Base-by-base conservation (phyloP, 2,113 vertebrate genomes). In the Labeo catla region DNA sequence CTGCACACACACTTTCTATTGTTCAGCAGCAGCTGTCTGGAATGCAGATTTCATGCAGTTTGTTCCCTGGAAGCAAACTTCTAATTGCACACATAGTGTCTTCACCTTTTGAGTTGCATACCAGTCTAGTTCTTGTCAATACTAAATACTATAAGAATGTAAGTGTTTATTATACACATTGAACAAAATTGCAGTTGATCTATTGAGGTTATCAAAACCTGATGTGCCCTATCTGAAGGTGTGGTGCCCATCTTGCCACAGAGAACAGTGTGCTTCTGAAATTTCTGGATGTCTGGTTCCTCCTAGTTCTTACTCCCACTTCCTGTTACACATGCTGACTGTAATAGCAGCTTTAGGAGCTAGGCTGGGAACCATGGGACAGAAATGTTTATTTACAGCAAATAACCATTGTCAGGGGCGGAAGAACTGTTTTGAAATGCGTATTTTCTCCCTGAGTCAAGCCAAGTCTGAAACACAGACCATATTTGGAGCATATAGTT, bases 231-330 rank as follows among this genome's bases (percentile, higher is more conserved):
- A 10, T 13, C 77, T 80, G 19, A 3, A 65, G 43, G 59, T 66
- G 79, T 81, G 79, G 59, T 82, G 82, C 68, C 66, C 39, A 80
- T 68, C 63, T 79, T 85, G 73, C 39, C 39, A 63, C 6, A 45
- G 12, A 74, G 73, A 76, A 57, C 73, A 72, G 45, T 74, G 50
- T n/a, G n/a, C 76, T 49, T 83, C 87, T 70, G 85, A 92, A 93
- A 93, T 93, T 94, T 91, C 88, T 91, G 63, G 63, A 83, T 83
- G 93, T 95, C 94, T 93, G 93, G 87, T 92, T 92, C 89, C 87
- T 89, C 91, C 72, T 92, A 85, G 86, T 86, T 90, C 83, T 85
- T 89, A 74, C 54, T 81, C 78, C 84, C 61, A 52, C 91, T 93
- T 94, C 93, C 95, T 89, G 91, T 93, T 89, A 81, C 84, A 73